Conservation (phyloP, 2,888 invertebrate species). For the Gordius sp. region DNA sequence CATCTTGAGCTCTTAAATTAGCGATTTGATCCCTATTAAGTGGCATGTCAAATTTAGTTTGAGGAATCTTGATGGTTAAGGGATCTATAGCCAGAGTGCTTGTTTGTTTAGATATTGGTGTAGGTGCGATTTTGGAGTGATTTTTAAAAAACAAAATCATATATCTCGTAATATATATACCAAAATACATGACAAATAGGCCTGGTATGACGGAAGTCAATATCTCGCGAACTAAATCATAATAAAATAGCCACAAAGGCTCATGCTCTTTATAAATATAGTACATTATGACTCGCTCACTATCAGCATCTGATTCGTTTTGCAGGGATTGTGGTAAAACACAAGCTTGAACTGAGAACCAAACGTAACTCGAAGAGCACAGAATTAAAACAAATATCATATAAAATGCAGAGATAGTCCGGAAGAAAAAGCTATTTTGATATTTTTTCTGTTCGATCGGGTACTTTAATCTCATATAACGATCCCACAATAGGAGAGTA, state of each 20-base stretch:
- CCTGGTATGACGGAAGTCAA: background rate
- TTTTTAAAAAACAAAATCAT: background rate
- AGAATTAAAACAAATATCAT: too few relatives aligned
- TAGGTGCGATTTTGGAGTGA: background rate
- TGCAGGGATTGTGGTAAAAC: too few relatives aligned
- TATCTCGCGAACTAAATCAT: background rate
- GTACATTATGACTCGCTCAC: background rate
- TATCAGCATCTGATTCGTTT: too few relatives aligned
- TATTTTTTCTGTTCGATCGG: background rate
- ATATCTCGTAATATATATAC: background rate
- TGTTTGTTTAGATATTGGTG: too few relatives aligned
- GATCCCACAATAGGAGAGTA: background rate
- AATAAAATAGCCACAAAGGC: slow-evolving; percentile 2
- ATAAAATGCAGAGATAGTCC: too few relatives aligned
- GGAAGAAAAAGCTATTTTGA: too few relatives aligned
- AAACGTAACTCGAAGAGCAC: too few relatives aligned
- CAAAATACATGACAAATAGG: background rate
- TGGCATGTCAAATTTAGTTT: too few relatives aligned
- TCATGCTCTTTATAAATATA: slow-evolving; percentile 2
- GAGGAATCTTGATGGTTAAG: background rate
- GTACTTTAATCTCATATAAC: background rate
- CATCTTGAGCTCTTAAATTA: too few relatives aligned
- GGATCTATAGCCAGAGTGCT: background rate
- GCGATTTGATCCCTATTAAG: too few relatives aligned
- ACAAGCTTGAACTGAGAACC: background rate